Evolutionary conservation across 1,140 invertebrate genomes (phyloP).

Genomic region (Aporrectodea caliginosa): DNA sequence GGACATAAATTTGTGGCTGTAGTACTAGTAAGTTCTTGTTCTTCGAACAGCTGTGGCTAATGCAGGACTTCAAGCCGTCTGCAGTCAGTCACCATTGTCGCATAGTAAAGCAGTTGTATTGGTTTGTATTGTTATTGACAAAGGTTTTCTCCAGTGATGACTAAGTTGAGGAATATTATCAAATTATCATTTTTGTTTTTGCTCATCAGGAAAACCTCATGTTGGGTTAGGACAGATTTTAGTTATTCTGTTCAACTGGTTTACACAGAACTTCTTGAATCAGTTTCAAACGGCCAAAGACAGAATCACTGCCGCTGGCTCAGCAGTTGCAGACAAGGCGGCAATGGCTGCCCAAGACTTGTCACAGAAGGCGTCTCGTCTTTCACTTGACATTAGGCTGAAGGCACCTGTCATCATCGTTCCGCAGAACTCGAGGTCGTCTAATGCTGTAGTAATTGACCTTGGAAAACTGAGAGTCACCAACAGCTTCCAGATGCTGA

Average conservation of each 20-base stretch:
- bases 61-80: too few species aligned
- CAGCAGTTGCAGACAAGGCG: conserved; percentile 79
- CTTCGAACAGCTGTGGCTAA: too few species aligned
- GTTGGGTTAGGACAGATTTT: too few species aligned
- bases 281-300: conserved; percentile 82
- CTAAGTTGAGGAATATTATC: too few species aligned
- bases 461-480: conserved; percentile 63
- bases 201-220: too few species aligned
- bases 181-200: too few species aligned
- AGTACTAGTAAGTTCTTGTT: too few species aligned
- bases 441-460: conserved; percentile 74
- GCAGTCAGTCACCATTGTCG: too few species aligned
- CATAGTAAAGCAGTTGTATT: too few species aligned
- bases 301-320: conserved; percentile 77
- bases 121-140: too few species aligned
- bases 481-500: conserved; percentile 42
- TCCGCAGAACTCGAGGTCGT: conserved; percentile 74
- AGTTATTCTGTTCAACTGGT: background rate
- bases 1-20: too few species aligned
- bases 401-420: conserved; percentile 82
- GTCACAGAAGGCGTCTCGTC: conserved; percentile 75
- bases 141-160: too few species aligned
- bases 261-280: conserved; percentile 72
- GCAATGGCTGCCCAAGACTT: conserved; percentile 79
- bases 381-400: conserved; percentile 71